These are phyloP conservation scores for Drosophila watanabei DNA, from an alignment of 1,140 invertebrate genomes.

Conservation along the genomic window DNA sequence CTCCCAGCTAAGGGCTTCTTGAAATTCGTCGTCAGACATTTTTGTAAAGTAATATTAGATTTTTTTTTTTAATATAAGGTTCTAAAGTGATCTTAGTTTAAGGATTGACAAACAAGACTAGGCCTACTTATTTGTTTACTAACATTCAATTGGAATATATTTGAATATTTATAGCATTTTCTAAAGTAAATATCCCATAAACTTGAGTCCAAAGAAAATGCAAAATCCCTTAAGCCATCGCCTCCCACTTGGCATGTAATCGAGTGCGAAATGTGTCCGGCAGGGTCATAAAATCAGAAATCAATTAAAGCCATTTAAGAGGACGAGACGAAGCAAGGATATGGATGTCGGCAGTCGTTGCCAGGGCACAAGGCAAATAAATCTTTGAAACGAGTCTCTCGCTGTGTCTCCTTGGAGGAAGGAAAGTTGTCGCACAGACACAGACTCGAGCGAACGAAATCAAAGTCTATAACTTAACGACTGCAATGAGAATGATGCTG, in stretches of 20 bases:
- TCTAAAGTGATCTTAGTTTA: not conserved
- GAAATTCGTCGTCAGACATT: slow-evolving; percentile 25
- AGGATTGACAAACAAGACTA: not conserved
- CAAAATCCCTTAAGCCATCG: slow-evolving; percentile 2
- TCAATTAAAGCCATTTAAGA: slow-evolving; percentile 59
- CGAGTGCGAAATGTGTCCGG: slow-evolving; percentile 49
- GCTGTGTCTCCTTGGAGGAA: not conserved
- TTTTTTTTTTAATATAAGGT: not conserved
- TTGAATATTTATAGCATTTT: not conserved
- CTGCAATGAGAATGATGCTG: slow-evolving; percentile 37
- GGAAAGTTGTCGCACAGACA: slow-evolving; percentile 30
- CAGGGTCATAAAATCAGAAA: slow-evolving; percentile 54
- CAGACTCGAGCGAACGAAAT: slow-evolving; percentile 51
- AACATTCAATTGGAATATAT: not conserved
- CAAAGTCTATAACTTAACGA: slow-evolving; percentile 69
- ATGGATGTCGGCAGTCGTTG: slow-evolving; percentile 32
- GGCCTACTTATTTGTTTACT: not conserved
- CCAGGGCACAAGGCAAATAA: slow-evolving; percentile 57
- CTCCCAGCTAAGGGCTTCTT: not conserved
- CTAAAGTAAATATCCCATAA: not conserved
- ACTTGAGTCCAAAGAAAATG: not conserved
- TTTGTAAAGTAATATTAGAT: not conserved
- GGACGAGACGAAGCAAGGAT: slow-evolving; percentile 26
- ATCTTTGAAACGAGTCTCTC: slow-evolving; percentile 44
- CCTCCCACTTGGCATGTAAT: slow-evolving; percentile 33